phyloP scores from a whole-genome alignment of 37 sponge, comb jelly and placozoan species.

The Axinella damicornis region DNA sequence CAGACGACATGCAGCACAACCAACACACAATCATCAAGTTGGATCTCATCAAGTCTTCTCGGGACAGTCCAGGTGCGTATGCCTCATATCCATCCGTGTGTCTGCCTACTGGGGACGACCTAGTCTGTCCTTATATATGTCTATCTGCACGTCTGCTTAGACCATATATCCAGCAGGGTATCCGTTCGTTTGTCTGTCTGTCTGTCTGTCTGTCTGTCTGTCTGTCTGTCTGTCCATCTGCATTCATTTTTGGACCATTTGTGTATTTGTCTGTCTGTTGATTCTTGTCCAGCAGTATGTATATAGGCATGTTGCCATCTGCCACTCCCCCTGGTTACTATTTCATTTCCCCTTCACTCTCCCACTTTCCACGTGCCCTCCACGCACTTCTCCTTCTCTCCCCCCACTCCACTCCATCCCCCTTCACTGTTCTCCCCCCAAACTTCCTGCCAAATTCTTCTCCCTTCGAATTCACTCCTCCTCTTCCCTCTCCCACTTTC shows the following conservation, averaged over 20 bases:
- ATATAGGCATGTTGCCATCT: too few species aligned
- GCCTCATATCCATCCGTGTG: too few species aligned
- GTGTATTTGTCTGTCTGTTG: too few species aligned
- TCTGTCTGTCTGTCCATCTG: too few species aligned
- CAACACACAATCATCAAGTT: slow-evolving; percentile 34
- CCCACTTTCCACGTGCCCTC: background rate
- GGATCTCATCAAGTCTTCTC: slow-evolving; percentile 33
- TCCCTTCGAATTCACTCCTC: background rate
- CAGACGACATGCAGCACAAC: slow-evolving; percentile 35
- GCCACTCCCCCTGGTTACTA: too few species aligned
- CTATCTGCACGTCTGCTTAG: background rate
- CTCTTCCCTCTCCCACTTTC: too few species aligned
- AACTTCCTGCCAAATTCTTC: background rate
- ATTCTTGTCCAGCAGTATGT: too few species aligned
- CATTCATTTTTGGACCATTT: too few species aligned
- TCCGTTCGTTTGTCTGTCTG: background rate
- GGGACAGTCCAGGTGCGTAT: slow-evolving; percentile 31
- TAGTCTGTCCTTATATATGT: too few species aligned
- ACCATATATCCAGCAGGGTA: too few species aligned
- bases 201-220: background rate
- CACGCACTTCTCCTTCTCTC: background rate
- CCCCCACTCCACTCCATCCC: background rate
- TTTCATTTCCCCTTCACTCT: background rate
- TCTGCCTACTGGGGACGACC: too few species aligned
- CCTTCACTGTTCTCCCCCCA: background rate